Conservation (phyloP, 2,797 vertebrate genomes). For the Anisognathus igniventris region DNA sequence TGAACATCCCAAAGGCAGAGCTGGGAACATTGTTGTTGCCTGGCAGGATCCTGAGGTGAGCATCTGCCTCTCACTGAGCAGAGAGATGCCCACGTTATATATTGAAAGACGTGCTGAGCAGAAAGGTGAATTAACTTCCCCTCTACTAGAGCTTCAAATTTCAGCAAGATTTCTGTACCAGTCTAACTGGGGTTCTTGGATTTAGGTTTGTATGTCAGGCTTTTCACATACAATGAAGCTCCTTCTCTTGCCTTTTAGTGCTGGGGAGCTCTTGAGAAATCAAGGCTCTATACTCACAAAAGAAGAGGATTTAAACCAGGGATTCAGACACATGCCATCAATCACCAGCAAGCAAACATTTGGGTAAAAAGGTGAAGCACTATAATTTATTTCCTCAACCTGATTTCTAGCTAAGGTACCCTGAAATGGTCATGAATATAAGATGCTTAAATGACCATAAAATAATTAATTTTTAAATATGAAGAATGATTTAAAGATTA, state of each 20-base stretch:
- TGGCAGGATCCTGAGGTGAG: neutral
- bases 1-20: neutral
- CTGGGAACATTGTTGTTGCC: neutral
- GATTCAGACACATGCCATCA: neutral
- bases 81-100: neutral
- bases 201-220: neutral
- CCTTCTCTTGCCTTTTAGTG: neutral
- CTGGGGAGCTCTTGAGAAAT: neutral
- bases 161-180: neutral
- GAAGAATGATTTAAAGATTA: neutral
- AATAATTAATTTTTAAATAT: neutral
- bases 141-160: neutral
- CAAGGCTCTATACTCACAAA: neutral
- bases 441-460: neutral
- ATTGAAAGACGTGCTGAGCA: neutral
- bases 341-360: conserved; percentile 21
- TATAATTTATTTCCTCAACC: neutral
- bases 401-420: neutral
- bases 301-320: neutral
- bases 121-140: neutral
- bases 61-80: neutral
- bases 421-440: neutral
- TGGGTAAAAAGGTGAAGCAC: neutral
- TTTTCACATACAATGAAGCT: neutral
- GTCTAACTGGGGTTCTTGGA: neutral